phyloP scores from a whole-genome alignment of 2,888 invertebrate species.

The Eupithecia insigniata region DNA sequence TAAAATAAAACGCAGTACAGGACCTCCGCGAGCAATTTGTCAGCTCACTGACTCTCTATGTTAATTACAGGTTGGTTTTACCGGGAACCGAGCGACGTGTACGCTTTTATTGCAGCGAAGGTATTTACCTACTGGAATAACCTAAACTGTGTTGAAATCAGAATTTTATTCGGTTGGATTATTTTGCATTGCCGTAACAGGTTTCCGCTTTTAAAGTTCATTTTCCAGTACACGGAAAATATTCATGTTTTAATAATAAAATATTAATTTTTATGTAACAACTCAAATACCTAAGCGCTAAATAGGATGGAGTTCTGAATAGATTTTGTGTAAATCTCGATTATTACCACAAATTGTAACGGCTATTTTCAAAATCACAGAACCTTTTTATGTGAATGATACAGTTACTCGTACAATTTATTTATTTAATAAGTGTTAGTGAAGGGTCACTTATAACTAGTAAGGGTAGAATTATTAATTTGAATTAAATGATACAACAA shows the following conservation, averaged over 20 bases:
- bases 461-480: too few species aligned
- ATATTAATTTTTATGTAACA: background rate
- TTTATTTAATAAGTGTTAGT: too few species aligned
- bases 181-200: background rate
- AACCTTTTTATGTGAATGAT: too few species aligned
- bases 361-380: too few species aligned
- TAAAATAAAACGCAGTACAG: conserved; percentile 20
- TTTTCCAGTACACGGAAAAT: background rate
- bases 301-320: background rate
- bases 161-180: conserved; percentile 1
- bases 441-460: too few species aligned
- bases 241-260: background rate
- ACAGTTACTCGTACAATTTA: too few species aligned
- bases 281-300: background rate
- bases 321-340: background rate
- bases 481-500: too few species aligned
- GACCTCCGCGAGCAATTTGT: conserved; percentile 35
- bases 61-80: conserved; percentile 36
- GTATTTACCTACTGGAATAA: conserved; percentile 28
- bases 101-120: conserved; percentile 24
- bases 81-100: conserved; percentile 26
- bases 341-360: background rate
- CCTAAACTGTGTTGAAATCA: conserved; percentile 15
- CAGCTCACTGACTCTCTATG: conserved; percentile 34
- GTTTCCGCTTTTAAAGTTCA: background rate